Evolutionary conservation across 2,888 invertebrate genomes (phyloP).

Genomic region (Hydrotaea diabolus): DNA sequence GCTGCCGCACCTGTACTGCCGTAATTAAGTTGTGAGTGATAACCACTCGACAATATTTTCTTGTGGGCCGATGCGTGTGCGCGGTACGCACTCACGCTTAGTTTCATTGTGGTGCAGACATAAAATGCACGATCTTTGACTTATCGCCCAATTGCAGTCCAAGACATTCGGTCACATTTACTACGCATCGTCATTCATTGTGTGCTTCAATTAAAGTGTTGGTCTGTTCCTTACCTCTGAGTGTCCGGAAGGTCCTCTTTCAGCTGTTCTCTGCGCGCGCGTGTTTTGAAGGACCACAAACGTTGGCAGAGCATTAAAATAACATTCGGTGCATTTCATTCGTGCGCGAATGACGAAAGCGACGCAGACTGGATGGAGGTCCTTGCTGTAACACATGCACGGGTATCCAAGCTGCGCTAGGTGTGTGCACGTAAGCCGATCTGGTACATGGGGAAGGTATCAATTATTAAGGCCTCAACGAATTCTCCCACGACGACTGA

Average conservation of each 20-base stretch:
- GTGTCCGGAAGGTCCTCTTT: neutral
- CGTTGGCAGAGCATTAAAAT: conserved; percentile 5
- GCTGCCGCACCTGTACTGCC: conserved; percentile 87
- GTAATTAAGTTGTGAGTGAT: conserved; percentile 88
- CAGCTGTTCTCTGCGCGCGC: neutral
- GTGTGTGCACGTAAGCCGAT: conserved; percentile 27
- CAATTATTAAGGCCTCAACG: conserved; percentile 62
- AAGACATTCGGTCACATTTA: conserved; percentile 35
- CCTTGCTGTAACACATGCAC: neutral
- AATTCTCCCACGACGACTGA: conserved; percentile 2
- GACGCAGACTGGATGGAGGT: neutral
- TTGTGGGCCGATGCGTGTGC: conserved; percentile 94
- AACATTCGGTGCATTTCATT: neutral
- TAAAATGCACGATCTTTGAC: conserved; percentile 52
- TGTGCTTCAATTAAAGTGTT: conserved; percentile 3
- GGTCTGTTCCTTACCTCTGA: conserved; percentile 32
- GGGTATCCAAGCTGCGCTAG: neutral
- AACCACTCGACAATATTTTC: conserved; percentile 90
- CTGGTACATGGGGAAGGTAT: conserved; percentile 41
- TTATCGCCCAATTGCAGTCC: conserved; percentile 39
- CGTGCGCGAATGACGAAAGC: neutral
- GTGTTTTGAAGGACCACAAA: neutral
- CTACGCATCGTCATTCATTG: conserved; percentile 38
- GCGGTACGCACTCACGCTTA: conserved; percentile 93
- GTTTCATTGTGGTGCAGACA: conserved; percentile 84